Conservation (phyloP, 2,797 vertebrate species). For the Gobionotothen gibberifrons region DNA sequence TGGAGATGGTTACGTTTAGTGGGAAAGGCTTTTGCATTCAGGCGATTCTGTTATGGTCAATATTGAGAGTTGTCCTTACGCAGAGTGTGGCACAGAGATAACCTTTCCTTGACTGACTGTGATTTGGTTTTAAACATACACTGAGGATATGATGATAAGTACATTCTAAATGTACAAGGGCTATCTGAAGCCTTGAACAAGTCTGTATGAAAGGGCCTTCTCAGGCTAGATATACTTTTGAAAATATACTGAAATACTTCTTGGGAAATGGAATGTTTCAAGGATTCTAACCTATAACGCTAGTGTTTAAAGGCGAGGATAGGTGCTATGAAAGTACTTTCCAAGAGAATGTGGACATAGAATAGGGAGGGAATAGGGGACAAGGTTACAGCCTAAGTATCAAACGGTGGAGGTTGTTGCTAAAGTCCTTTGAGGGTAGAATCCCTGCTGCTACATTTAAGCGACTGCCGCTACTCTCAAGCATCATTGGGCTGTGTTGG, state of each 20-base stretch:
- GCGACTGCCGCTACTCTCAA: neutral
- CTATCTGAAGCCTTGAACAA: conserved; percentile 4
- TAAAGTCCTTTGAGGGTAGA: conserved; percentile 13
- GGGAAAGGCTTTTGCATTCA: neutral
- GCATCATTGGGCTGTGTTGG: conserved; percentile 17
- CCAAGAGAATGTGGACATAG: conserved; percentile 12
- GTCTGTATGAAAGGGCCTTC: neutral
- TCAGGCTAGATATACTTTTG: neutral
- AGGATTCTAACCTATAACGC: neutral
- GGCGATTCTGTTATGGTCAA: neutral
- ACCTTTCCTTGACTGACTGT: neutral
- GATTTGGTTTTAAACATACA: neutral
- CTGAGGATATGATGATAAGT: neutral
- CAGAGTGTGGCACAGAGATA: neutral
- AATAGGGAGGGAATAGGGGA: conserved; percentile 7
- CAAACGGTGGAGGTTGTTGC: conserved; percentile 21
- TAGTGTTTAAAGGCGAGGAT: neutral
- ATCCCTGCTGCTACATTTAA: conserved; percentile 39
- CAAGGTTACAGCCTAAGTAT: conserved; percentile 24
- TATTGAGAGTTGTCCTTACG: neutral
- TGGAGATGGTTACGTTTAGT: neutral
- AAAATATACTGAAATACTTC: neutral
- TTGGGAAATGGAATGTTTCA: neutral
- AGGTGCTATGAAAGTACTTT: conserved; percentile 1
- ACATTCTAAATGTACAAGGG: neutral